A percentile compares a stretch with the other conserved stretches of the same genome.
phyloP scores from a whole-genome alignment of 2,888 invertebrate genomes.

The Sesia bembeciformis region DNA sequence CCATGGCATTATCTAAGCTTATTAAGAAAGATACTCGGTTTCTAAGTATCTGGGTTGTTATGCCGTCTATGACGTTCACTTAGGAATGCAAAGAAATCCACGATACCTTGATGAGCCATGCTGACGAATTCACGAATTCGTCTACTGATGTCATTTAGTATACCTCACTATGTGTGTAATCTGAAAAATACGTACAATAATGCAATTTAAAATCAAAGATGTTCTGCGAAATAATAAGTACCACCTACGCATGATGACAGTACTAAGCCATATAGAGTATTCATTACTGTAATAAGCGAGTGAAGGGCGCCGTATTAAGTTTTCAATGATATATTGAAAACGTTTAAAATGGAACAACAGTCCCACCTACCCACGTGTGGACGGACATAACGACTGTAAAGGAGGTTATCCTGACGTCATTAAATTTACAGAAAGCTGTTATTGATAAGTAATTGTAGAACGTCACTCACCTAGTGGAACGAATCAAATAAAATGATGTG shows the following conservation, averaged over 20 bases:
- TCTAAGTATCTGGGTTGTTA: neutral
- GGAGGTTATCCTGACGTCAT: neutral
- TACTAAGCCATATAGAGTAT: too few relatives aligned
- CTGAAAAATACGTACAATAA: constrained; percentile 25
- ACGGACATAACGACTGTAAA: neutral
- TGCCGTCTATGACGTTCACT: constrained; percentile 1
- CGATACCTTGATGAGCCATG: constrained; percentile 68
- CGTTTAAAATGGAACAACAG: neutral
- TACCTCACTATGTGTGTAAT: constrained; percentile 14
- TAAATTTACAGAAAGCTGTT: neutral
- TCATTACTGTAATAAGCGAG: too few relatives aligned
- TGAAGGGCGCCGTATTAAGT: too few relatives aligned
- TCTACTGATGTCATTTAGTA: constrained; percentile 57
- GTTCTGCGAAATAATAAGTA: too few relatives aligned
- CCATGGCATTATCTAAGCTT: constrained; percentile 4
- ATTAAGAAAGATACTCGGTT: constrained; percentile 4
- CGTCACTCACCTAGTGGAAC: neutral
- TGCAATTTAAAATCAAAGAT: too few relatives aligned
- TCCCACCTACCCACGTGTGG: neutral
- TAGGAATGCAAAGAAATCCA: constrained; percentile 2
- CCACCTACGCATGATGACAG: too few relatives aligned
- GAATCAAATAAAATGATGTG: too few relatives aligned
- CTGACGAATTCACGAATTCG: constrained; percentile 64
- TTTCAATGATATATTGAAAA: too few relatives aligned
- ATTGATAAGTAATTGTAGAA: neutral